Evolutionary conservation across 1,140 invertebrate genomes (phyloP).

Genomic region (Macrotrachela quadricornifera): DNA sequence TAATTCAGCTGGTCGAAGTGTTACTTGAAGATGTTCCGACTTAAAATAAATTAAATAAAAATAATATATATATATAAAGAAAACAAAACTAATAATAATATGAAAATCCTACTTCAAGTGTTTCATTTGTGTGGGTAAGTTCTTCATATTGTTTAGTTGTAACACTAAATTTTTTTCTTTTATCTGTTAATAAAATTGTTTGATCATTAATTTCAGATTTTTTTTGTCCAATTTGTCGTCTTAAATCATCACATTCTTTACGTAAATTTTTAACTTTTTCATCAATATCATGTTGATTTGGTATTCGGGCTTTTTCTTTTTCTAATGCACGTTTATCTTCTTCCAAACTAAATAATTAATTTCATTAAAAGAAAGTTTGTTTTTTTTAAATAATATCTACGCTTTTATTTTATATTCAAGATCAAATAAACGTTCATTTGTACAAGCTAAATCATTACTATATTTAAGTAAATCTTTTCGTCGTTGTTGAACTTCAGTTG

Average conservation of each 20-base stretch:
- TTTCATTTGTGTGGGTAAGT: constrained; percentile 18
- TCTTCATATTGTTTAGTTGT: constrained; percentile 17
- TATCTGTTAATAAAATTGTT: constrained; percentile 12
- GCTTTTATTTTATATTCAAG: constrained; percentile 26
- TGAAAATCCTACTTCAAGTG: constrained; percentile 17
- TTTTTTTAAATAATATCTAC: constrained; percentile 10
- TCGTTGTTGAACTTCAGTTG: constrained; percentile 23
- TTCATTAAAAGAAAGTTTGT: background rate
- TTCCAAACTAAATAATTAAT: constrained; percentile 15
- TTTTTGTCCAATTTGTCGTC: constrained; percentile 25
- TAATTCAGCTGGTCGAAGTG: background rate
- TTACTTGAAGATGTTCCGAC: background rate
- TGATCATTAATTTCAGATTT: constrained; percentile 21
- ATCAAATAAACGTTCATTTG: constrained; percentile 25
- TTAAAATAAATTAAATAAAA: background rate
- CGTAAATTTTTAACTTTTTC: too few species aligned
- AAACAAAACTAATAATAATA: background rate
- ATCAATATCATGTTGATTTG: constrained; percentile 26
- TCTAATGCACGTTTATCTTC: constrained; percentile 27
- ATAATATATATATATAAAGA: background rate
- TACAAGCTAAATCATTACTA: constrained; percentile 23
- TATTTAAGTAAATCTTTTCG: constrained; percentile 23
- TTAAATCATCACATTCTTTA: too few species aligned
- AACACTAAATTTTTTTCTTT: constrained; percentile 13
- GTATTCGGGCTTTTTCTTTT: constrained; percentile 24